These are phyloP conservation scores for Cantharis rufa DNA, from an alignment of 2,888 invertebrate species.

Conservation along the genomic window DNA sequence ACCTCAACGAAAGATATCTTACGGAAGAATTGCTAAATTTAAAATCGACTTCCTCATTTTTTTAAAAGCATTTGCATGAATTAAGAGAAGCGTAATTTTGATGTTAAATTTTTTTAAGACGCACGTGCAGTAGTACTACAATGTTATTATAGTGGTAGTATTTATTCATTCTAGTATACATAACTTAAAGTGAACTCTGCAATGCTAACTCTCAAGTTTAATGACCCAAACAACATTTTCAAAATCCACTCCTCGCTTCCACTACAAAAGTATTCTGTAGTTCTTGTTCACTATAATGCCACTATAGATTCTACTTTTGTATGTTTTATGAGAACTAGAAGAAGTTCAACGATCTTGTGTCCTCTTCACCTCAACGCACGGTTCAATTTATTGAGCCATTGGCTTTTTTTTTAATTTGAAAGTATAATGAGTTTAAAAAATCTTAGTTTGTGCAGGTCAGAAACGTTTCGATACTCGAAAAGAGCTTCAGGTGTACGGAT, in stretches of 20 bases:
- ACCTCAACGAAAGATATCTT: background rate
- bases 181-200: background rate
- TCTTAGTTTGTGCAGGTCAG: background rate
- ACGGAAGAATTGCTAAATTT: background rate
- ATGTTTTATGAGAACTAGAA: conserved; percentile 2
- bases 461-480: background rate
- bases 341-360: conserved; percentile 2
- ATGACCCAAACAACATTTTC: conserved; percentile 1
- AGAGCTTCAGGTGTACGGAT: too few species aligned
- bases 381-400: background rate
- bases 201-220: background rate
- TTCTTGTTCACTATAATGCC: background rate
- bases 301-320: background rate
- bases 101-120: background rate
- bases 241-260: background rate
- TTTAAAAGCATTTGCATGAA: background rate
- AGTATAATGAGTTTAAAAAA: background rate
- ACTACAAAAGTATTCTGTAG: background rate
- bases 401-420: background rate
- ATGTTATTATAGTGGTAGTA: background rate
- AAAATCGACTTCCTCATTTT: background rate
- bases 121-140: background rate
- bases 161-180: conserved; percentile 2
- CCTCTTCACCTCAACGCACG: background rate
- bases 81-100: background rate